phyloP scores from a whole-genome alignment of 2,113 vertebrate species.

The Equus quagga region DNA sequence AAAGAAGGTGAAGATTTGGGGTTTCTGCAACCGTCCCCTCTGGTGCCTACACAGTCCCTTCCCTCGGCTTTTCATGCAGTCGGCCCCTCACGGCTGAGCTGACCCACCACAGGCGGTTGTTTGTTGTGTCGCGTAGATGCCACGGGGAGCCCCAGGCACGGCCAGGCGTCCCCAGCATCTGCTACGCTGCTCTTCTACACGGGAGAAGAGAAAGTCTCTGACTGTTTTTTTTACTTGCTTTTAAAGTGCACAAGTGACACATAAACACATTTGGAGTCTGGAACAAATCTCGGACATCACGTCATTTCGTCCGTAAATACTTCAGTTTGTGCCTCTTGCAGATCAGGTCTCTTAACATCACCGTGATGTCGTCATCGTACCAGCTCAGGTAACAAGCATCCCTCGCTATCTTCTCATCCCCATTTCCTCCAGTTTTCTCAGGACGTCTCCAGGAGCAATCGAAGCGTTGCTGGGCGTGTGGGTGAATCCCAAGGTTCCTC shows the following conservation, averaged over 20 bases:
- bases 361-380: background rate
- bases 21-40: too few species aligned
- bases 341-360: background rate
- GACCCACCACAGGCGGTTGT: background rate
- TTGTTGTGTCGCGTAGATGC: background rate
- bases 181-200: background rate
- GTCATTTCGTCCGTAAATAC: background rate
- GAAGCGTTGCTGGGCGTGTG: background rate
- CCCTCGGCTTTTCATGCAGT: too few species aligned
- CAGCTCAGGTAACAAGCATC: background rate
- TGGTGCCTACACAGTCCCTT: fast-evolving
- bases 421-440: background rate
- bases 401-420: too few species aligned
- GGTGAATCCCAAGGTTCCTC: background rate
- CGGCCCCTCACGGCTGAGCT: background rate
- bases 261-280: background rate
- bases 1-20: fast-evolving
- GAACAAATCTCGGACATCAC: background rate
- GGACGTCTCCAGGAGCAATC: background rate
- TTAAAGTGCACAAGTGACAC: too few species aligned
- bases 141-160: background rate
- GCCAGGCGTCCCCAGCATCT: background rate
- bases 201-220: background rate
- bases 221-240: background rate
- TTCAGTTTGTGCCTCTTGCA: background rate